Conservation (phyloP, 1,140 invertebrate genomes). For the Zelostemma sp. region DNA sequence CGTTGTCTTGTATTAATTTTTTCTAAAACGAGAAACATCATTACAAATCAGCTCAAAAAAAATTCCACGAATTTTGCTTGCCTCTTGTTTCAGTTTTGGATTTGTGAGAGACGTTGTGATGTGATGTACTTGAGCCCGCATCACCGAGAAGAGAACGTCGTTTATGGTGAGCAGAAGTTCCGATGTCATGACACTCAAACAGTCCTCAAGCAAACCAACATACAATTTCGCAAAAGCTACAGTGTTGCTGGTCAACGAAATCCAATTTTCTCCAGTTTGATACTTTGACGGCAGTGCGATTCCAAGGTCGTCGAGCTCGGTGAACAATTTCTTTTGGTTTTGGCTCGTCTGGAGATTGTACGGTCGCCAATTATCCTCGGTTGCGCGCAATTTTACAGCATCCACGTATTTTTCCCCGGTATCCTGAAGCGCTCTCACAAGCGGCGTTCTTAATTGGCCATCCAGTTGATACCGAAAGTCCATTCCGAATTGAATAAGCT, state of each 20-base stretch:
- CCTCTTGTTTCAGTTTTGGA: conserved; percentile 73
- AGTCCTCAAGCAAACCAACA: conserved; percentile 77
- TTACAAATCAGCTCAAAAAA: not conserved
- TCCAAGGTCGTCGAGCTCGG: conserved; percentile 68
- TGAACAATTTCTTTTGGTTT: conserved; percentile 67
- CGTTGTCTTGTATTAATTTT: conserved; percentile 62
- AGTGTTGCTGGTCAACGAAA: conserved; percentile 80
- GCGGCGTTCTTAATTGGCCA: conserved; percentile 78
- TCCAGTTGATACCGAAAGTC: conserved; percentile 89
- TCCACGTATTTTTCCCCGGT: conserved; percentile 82
- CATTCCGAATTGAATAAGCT: conserved; percentile 80
- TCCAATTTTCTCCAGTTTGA: conserved; percentile 74
- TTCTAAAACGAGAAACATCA: conserved; percentile 49
- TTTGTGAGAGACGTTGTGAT: conserved; percentile 73
- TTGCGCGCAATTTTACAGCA: conserved; percentile 77
- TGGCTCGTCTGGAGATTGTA: conserved; percentile 75
- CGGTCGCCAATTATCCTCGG: conserved; percentile 81
- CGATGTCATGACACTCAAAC: conserved; percentile 76
- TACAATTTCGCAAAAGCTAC: conserved; percentile 79
- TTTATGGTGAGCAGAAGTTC: conserved; percentile 77
- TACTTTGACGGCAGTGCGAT: conserved; percentile 57
- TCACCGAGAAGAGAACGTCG: conserved; percentile 75
- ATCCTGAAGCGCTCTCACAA: conserved; percentile 76
- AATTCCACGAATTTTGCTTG: conserved; percentile 49
- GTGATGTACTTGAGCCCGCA: conserved; percentile 77